phyloP scores from a whole-genome alignment of 2,888 invertebrate genomes.

The Danaus chrysippus region DNA sequence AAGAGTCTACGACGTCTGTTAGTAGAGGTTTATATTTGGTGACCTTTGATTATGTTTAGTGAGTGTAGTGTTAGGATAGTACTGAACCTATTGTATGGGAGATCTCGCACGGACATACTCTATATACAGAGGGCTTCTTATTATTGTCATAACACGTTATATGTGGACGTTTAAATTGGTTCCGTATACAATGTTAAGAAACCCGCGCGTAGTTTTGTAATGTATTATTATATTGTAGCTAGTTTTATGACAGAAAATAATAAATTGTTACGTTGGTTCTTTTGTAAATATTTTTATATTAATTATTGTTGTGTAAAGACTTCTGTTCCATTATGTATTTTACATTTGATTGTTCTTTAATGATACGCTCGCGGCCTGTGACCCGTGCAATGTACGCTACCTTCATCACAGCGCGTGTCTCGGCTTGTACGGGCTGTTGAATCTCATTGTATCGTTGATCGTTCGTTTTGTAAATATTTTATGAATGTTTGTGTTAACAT shows the following conservation, averaged over 20 bases:
- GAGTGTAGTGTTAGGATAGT: neutral
- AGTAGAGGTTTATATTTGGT: too few relatives aligned
- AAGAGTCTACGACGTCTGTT: too few relatives aligned
- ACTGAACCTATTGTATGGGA: neutral
- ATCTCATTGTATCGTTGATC: conserved; percentile 51
- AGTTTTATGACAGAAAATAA: conserved; percentile 35
- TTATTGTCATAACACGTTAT: neutral
- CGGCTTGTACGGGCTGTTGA: conserved; percentile 27
- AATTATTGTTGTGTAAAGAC: conserved; percentile 67
- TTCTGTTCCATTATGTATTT: conserved; percentile 55
- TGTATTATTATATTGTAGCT: conserved; percentile 17
- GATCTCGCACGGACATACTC: conserved; percentile 1
- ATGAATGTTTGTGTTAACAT: conserved; percentile 61
- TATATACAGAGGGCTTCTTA: conserved; percentile 4
- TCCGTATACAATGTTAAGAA: neutral
- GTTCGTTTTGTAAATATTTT: conserved; percentile 56
- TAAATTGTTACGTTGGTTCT: conserved; percentile 60
- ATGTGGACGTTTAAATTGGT: neutral
- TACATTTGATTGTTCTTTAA: conserved; percentile 29
- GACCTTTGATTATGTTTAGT: too few relatives aligned
- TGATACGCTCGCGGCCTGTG: conserved; percentile 23
- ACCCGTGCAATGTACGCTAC: conserved; percentile 17
- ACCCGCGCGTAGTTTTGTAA: neutral
- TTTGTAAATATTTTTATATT: conserved; percentile 57
- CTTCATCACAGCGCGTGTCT: conserved; percentile 19